phyloP scores from a whole-genome alignment of 2,113 vertebrate species.

The Ameiurus melas region DNA sequence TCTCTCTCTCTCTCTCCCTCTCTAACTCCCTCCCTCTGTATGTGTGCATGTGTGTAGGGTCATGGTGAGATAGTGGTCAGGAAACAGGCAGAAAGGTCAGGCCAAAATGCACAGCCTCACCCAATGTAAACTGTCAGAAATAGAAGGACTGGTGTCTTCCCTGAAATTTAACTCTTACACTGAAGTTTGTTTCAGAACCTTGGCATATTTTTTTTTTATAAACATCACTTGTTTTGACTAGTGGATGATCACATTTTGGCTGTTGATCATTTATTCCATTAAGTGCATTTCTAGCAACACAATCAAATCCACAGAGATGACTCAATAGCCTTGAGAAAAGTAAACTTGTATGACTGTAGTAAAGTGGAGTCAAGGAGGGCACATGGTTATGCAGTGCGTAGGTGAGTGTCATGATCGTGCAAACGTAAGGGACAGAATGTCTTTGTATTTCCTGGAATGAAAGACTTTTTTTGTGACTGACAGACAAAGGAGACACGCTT shows the following conservation, averaged over 20 bases:
- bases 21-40: too few species aligned
- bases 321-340: neutral
- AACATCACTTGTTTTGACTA: slow-evolving; percentile 13
- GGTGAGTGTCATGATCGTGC: slow-evolving; percentile 1
- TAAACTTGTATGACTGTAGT: slow-evolving; percentile 16
- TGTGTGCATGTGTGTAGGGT: neutral
- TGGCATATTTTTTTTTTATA: neutral
- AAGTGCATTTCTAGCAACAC: neutral
- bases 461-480: slow-evolving; percentile 27
- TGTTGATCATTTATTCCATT: neutral
- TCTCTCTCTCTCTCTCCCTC: too few species aligned
- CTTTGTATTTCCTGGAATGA: slow-evolving; percentile 27
- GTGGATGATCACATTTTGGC: neutral
- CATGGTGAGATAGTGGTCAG: slow-evolving; percentile 43
- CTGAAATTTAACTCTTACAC: neutral
- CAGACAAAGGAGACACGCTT: slow-evolving; percentile 4
- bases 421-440: slow-evolving; percentile 15
- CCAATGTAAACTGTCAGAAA: slow-evolving; percentile 57
- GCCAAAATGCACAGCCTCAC: slow-evolving; percentile 47
- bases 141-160: slow-evolving; percentile 30
- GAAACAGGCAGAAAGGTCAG: slow-evolving; percentile 56
- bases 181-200: neutral
- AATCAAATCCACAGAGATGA: neutral
- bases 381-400: slow-evolving; percentile 28
- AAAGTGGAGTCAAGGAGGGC: neutral